Evolutionary conservation across 2,797 vertebrate species (phyloP).

Genomic region (Eidolon dupreanum): DNA sequence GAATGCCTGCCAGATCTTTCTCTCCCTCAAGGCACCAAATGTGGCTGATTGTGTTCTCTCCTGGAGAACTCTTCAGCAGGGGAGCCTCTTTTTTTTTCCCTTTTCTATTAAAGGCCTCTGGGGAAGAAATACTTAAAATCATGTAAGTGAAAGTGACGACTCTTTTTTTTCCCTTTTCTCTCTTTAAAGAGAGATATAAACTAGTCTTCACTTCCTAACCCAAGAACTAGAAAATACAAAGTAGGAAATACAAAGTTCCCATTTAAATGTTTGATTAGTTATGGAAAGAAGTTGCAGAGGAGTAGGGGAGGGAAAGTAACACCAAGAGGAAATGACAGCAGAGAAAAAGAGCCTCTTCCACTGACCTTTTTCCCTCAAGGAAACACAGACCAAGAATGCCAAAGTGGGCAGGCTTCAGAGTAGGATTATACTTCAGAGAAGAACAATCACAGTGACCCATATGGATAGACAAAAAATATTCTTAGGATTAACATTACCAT

Average conservation of each 20-base stretch:
- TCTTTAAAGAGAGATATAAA: slow-evolving; percentile 5
- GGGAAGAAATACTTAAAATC: slow-evolving; percentile 26
- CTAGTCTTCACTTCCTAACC: neutral
- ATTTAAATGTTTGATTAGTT: neutral
- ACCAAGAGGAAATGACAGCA: neutral
- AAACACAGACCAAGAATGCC: neutral
- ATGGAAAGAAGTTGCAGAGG: neutral
- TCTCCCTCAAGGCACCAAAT: neutral
- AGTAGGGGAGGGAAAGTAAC: neutral
- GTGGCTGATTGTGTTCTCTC: neutral
- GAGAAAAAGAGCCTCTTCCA: neutral
- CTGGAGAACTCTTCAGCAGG: neutral
- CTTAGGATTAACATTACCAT: neutral
- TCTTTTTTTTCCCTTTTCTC: neutral
- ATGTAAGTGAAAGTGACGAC: neutral
- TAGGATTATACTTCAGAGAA: rapidly evolving
- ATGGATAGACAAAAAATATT: neutral
- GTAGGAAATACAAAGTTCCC: neutral
- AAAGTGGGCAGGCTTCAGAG: neutral
- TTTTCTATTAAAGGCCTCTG: neutral
- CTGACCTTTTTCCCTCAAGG: neutral
- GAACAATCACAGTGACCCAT: rapidly evolving
- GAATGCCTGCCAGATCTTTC: neutral
- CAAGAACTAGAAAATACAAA: neutral
- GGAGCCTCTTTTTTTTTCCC: neutral